Evolutionary conservation across 2,888 invertebrate species (phyloP), one percentile per base, ranked within the genome.

Genomic region (Cephus sareptanus): DNA sequence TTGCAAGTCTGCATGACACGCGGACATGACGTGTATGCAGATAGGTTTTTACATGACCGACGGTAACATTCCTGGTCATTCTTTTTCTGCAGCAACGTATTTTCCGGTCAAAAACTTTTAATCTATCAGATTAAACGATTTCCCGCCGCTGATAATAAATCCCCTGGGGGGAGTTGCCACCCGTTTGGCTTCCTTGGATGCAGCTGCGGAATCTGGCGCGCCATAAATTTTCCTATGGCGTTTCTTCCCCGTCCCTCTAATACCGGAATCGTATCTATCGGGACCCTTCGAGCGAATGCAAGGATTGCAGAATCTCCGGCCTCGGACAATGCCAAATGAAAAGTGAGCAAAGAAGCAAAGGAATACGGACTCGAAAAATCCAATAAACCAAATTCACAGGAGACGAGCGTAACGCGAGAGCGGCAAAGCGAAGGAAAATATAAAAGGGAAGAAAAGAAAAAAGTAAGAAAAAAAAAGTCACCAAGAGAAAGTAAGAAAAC

Each of bases 61-160:
- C 56, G 23, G 23, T 56, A 56, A 56, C 56, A 56, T 56, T 56
- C 23, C 71, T 30, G 11, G 71, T 12, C 71, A 34, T 31, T 34
- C 71, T 71, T 71, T 30, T 71, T 71, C 71, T 74, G 79, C 79
- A 78, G 80, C 80, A 79, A 80, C 78, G 76, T 82, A 80, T 80
- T 83, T 83, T 79, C 77, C 77, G 40, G 69, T 71, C 23, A 40
- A 81, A 83, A 82, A 81, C 79, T 83, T 82, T 34, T 83, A 83
- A 84, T 85, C 83, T 83, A 84, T 83, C 79, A 75, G 83, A 81
- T 85, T 85, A 85, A 83, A 82, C 81, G 80, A 82, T 84, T 81
- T 82, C 79, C 73, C 74, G 78, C 78, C 74, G 68, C 75, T n/a
- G 68, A 77, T 35, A 77, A 77, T 80, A 83, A 84, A 85, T 76